Evolutionary conservation across 1,140 invertebrate species (phyloP), one percentile per base, ranked within the genome.

Genomic region (Calosoma granatense): DNA sequence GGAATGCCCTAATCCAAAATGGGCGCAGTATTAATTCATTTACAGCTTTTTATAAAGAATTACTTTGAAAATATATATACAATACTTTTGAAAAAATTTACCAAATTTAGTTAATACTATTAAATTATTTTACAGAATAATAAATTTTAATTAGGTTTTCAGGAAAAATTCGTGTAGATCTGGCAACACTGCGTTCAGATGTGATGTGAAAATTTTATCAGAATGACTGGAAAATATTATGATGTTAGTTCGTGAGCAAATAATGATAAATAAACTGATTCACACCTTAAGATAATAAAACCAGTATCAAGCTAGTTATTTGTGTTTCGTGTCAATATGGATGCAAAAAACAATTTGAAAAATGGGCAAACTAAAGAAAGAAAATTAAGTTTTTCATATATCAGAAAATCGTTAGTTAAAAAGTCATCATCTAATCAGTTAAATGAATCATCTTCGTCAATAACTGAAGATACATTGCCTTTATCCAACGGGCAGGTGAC

Each of bases 221-320:
- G 41, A 47, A 47, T 47, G 41, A 47, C 41, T 12, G 17, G 41
- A 47, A 11, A 47, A 11, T 47, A 47, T 47, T 47, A 47, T 47
- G 41, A 47, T 4, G 41, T 9, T 47, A 11, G 9, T 9, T 12
- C 6, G 6, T 47, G 17, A 47, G 17, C 15, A 47, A 11, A 47
- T 47, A 47, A 47, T 47, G 41, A 47, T 47, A 47, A 47, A 3
- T 47, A 17, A 6, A 47, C 15, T 12, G 17, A 9, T 12, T 17
- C 41, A 47, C 41, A 47, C 41, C 41, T 47, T 47, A 47, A 47
- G 41, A 47, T 47, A 47, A 47, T 47, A 47, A 17, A 47, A 12
- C 6, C 9, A 47, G 41, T 47, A 17, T 17, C 9, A 11, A 9
- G 4, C 4, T 47, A 47, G 17, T 3, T 17, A 12, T 12, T 11